Evolutionary conservation across 2,888 invertebrate species (phyloP).

Genomic region (Byasa hedistus): DNA sequence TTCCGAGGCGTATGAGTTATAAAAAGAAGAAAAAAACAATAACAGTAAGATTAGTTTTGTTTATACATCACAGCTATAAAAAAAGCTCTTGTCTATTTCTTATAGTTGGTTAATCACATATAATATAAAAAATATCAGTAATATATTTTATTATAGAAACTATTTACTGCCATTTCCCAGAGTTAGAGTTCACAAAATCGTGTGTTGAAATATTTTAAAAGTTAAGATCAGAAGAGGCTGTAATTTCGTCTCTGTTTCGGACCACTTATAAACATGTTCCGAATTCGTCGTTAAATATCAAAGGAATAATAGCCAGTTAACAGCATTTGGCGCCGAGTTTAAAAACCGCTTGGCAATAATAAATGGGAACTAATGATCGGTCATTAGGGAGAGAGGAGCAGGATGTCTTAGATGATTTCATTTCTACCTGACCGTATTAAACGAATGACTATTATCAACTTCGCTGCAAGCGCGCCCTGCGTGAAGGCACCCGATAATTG

Average conservation of each 20-base stretch:
- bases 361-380: slow-evolving; percentile 16
- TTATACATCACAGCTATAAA: not conserved
- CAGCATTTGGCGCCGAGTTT: slow-evolving; percentile 4
- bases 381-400: slow-evolving; percentile 13
- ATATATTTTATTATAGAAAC: too few species aligned
- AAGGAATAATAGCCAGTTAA: not conserved
- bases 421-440: slow-evolving; percentile 24
- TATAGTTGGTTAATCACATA: too few species aligned
- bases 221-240: not conserved
- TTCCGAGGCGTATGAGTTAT: not conserved
- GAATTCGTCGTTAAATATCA: slow-evolving; percentile 6
- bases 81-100: too few species aligned
- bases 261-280: not conserved
- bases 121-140: too few species aligned
- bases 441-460: slow-evolving; percentile 23
- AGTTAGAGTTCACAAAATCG: too few species aligned
- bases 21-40: not conserved
- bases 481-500: slow-evolving; percentile 27
- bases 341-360: slow-evolving; percentile 7
- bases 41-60: not conserved
- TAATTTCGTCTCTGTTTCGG: not conserved
- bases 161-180: too few species aligned
- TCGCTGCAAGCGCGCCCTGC: slow-evolving; percentile 12
- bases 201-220: not conserved
- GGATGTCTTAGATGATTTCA: slow-evolving; percentile 24